Conservation (phyloP, 2,888 invertebrate genomes). For the Arctia plantaginis region DNA sequence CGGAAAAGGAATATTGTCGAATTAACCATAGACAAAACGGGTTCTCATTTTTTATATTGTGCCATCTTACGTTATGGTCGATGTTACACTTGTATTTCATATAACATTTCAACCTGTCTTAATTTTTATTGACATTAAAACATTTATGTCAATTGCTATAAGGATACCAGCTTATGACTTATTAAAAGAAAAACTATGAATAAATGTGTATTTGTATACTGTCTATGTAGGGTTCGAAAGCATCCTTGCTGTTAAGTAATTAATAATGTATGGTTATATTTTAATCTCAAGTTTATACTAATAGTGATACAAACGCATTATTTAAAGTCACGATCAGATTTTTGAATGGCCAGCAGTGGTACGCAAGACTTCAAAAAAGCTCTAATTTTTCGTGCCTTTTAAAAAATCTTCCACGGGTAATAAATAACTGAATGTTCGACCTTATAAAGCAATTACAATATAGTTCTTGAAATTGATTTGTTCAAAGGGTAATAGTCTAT, state of each 20-base stretch:
- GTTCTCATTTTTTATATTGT: neutral
- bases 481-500: neutral
- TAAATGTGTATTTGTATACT: no score
- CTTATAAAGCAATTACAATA: neutral
- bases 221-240: neutral
- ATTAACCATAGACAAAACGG: no score
- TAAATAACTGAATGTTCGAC: neutral
- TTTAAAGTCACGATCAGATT: conserved; percentile 1
- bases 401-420: neutral
- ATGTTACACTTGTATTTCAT: no score
- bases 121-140: neutral
- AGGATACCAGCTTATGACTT: neutral
- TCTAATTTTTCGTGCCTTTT: neutral
- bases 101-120: neutral
- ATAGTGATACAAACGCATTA: neutral
- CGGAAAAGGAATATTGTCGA: neutral
- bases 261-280: neutral
- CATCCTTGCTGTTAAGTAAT: neutral
- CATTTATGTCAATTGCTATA: neutral
- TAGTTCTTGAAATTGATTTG: neutral
- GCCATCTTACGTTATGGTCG: neutral
- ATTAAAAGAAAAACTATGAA: neutral
- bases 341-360: neutral
- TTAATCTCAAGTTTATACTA: neutral
- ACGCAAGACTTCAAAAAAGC: neutral